A percentile compares a stretch with the other conserved stretches of the same genome.
These are phyloP conservation scores for Acanthococcus lagerstroemiae DNA, from an alignment of 2,888 invertebrate genomes.

Conservation along the genomic window DNA sequence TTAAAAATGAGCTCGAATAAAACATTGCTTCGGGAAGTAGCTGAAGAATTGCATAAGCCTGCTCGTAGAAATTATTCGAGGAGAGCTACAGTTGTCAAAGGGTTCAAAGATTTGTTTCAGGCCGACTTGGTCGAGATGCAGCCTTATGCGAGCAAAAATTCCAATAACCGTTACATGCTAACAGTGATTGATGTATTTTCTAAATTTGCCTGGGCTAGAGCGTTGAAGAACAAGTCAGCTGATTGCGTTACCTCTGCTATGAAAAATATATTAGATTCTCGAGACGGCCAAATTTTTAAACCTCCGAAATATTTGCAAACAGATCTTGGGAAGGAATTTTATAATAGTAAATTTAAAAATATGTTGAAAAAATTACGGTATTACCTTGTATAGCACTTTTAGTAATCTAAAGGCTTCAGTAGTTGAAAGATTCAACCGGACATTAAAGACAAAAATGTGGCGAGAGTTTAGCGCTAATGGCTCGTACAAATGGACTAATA, in stretches of 20 bases:
- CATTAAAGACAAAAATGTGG: constrained; percentile 36
- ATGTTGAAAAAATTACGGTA: not conserved
- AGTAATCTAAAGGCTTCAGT: constrained; percentile 38
- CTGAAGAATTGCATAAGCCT: constrained; percentile 41
- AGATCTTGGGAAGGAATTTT: constrained; percentile 40
- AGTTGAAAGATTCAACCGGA: constrained; percentile 38
- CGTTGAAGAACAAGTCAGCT: not conserved
- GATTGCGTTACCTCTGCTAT: not conserved
- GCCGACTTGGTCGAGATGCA: not conserved
- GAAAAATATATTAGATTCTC: not conserved
- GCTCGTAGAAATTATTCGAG: constrained; percentile 41
- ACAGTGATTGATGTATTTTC: not conserved
- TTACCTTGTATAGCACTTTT: not conserved
- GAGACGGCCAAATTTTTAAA: not conserved
- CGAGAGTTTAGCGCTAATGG: constrained; percentile 28
- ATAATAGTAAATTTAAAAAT: not conserved
- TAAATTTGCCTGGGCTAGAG: not conserved
- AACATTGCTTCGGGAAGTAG: constrained; percentile 27
- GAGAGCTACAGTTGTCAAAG: constrained; percentile 39
- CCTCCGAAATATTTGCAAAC: constrained; percentile 38
- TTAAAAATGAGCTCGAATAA: not conserved
- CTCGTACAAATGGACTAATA: constrained; percentile 36
- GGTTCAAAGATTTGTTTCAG: not conserved
- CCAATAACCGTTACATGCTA: not conserved
- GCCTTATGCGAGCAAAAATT: not conserved